Evolutionary conservation across 2,888 invertebrate species (phyloP).

Genomic region (Eupelmus urozonus): DNA sequence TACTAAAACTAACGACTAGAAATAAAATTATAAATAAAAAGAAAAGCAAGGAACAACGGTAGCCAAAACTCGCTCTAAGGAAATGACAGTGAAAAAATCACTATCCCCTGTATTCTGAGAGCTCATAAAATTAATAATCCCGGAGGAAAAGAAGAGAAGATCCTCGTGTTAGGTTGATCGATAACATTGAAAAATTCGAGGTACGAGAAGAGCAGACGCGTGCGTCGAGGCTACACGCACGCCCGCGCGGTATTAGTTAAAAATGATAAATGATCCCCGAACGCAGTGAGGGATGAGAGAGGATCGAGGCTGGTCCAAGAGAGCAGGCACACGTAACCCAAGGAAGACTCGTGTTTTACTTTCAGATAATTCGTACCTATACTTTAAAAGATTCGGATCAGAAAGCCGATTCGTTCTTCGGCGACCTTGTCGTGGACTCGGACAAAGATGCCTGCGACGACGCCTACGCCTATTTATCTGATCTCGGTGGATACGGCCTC

Average conservation of each 20-base stretch:
- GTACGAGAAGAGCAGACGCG: no score
- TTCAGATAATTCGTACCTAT: constrained; percentile 81
- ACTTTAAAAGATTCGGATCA: constrained; percentile 83
- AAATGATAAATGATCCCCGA: constrained; percentile 52
- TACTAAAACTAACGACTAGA: no score
- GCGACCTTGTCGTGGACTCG: constrained; percentile 87
- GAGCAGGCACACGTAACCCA: constrained; percentile 7
- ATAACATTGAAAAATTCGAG: constrained; percentile 43
- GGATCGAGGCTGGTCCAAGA: constrained; percentile 2
- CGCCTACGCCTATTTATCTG: constrained; percentile 88
- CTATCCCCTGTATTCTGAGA: constrained; percentile 4
- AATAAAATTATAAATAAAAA: no score
- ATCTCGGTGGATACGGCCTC: constrained; percentile 86
- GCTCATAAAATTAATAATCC: constrained; percentile 50
- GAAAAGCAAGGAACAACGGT: background rate
- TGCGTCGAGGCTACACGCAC: background rate
- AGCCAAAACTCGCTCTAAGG: background rate
- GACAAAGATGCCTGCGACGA: constrained; percentile 85
- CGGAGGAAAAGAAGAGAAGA: background rate
- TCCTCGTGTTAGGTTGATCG: constrained; percentile 35
- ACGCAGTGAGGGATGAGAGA: background rate
- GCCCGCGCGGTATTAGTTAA: constrained; percentile 30
- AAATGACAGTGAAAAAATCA: constrained; percentile 38
- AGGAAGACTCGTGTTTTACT: constrained; percentile 35
- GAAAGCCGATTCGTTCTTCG: constrained; percentile 88